phyloP scores from a whole-genome alignment of 2,797 vertebrate genomes.

The Meda fulgida region DNA sequence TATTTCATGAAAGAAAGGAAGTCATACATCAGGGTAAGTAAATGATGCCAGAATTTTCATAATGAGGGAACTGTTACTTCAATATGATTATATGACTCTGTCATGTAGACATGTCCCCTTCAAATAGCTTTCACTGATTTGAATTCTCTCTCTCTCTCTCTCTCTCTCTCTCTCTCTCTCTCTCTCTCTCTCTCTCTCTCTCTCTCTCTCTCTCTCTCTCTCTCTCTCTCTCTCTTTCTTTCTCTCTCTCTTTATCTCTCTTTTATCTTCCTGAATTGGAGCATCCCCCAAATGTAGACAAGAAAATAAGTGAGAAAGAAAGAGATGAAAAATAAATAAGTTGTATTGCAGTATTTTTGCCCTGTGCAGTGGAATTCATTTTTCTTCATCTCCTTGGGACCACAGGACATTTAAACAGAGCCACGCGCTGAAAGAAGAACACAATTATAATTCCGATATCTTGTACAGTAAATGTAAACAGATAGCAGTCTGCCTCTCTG shows the following conservation, averaged over 20 bases:
- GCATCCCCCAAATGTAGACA: not conserved
- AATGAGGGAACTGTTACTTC: constrained; percentile 65
- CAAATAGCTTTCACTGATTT: constrained; percentile 64
- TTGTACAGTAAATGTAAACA: constrained; percentile 81
- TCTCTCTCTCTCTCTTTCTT: too few species aligned
- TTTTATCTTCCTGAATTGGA: not conserved
- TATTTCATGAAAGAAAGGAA: constrained; percentile 18
- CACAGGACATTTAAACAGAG: constrained; percentile 82
- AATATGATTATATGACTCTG: constrained; percentile 66
- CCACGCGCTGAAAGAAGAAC: constrained; percentile 76
- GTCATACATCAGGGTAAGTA: not conserved
- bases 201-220: too few species aligned
- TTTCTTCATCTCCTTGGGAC: constrained; percentile 83
- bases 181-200: too few species aligned
- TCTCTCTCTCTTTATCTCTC: too few species aligned
- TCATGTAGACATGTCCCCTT: constrained; percentile 66
- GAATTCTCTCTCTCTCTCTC: not conserved
- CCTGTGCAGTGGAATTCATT: constrained; percentile 82
- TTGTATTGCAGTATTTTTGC: constrained; percentile 77
- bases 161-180: too few species aligned
- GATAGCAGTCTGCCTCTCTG: constrained; percentile 74
- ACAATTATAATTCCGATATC: constrained; percentile 83
- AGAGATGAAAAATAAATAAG: constrained; percentile 54
- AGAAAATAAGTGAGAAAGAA: not conserved
- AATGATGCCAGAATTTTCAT: not conserved